Percentiles rank a stretch among this genome's conserved stretches.
Evolutionary conservation across 2,113 vertebrate genomes (phyloP).

Genomic region (Hippocampus comes): DNA sequence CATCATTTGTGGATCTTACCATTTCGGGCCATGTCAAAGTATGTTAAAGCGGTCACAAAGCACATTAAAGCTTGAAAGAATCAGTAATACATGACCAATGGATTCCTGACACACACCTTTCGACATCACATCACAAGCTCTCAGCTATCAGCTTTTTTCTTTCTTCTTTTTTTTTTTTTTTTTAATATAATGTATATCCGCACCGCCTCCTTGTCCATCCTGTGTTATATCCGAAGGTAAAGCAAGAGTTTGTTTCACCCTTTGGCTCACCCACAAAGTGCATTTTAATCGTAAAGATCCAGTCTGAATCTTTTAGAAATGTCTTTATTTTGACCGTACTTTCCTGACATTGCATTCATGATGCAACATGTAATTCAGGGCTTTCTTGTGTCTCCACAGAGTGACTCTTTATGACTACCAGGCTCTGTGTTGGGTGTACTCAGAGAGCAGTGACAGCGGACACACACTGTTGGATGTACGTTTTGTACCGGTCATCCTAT

Average conservation of each 20-base stretch:
- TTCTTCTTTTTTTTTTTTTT: too few relatives aligned
- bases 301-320: slow-evolving; percentile 15
- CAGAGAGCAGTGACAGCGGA: slow-evolving; percentile 89
- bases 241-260: too few relatives aligned
- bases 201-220: too few relatives aligned
- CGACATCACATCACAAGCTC: too few relatives aligned
- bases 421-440: slow-evolving; percentile 89
- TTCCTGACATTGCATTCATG: not conserved
- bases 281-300: not conserved
- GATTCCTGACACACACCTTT: not conserved
- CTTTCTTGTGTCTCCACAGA: slow-evolving; percentile 62
- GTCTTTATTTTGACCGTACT: not conserved
- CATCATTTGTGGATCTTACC: not conserved
- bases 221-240: too few relatives aligned
- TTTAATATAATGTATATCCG: too few relatives aligned
- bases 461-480: slow-evolving; percentile 89
- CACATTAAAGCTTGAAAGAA: too few relatives aligned
- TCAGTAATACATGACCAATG: not conserved
- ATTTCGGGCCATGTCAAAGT: not conserved
- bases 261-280: too few relatives aligned
- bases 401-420: slow-evolving; percentile 97
- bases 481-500: slow-evolving; percentile 33
- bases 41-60: not conserved
- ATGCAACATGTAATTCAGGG: not conserved
- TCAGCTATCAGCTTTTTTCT: too few relatives aligned